A percentile compares a stretch with the other conserved stretches of the same genome.
These are phyloP conservation scores for Trachythela sp. DNA, from an alignment of 64 coral and sea anemone species.

Conservation along the genomic window DNA sequence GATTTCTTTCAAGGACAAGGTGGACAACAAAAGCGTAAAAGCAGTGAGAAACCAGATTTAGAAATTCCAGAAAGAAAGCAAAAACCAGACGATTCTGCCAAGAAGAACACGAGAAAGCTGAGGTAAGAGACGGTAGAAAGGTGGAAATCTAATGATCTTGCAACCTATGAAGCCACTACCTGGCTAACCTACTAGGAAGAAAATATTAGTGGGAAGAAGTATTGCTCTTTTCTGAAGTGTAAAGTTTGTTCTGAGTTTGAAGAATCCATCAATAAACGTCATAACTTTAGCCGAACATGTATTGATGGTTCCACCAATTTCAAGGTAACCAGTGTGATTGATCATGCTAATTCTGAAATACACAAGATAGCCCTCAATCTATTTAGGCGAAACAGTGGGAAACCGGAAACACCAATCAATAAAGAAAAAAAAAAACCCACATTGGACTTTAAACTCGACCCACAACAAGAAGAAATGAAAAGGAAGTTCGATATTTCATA, in stretches of 20 bases:
- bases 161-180: slow-evolving; percentile 38
- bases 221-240: slow-evolving; percentile 36
- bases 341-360: slow-evolving; percentile 56
- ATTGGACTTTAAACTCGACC: slow-evolving; percentile 24
- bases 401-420: background rate
- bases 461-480: background rate
- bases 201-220: slow-evolving; percentile 19
- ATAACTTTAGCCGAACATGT: slow-evolving; percentile 39
- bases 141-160: slow-evolving; percentile 55
- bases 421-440: slow-evolving; percentile 20
- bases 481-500: slow-evolving; percentile 37
- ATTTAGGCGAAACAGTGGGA: background rate
- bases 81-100: no score
- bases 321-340: slow-evolving; percentile 46
- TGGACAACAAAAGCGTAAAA: no score
- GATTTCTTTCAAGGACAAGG: no score
- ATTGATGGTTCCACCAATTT: slow-evolving; percentile 57
- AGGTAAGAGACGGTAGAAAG: slow-evolving; percentile 51
- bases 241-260: slow-evolving; percentile 47
- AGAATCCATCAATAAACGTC: slow-evolving; percentile 30
- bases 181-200: slow-evolving; percentile 50
- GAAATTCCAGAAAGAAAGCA: no score
- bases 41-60: no score
- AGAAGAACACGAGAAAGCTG: slow-evolving; percentile 10
- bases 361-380: slow-evolving; percentile 25